These are phyloP conservation scores for Archips crataeganus DNA, from an alignment of 2,888 invertebrate genomes.

Conservation along the genomic window DNA sequence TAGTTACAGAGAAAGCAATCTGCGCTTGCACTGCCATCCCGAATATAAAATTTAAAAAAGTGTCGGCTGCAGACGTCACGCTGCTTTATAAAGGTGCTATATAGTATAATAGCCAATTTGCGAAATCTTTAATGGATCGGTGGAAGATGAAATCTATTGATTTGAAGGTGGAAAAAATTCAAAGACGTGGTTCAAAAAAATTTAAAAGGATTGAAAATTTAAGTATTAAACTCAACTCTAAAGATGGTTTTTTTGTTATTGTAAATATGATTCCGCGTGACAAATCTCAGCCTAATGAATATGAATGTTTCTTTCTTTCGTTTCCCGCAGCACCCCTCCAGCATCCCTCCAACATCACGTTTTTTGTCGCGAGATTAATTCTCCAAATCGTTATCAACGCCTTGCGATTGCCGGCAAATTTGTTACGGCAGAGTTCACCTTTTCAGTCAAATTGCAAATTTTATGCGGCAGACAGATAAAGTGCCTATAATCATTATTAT, in stretches of 20 bases:
- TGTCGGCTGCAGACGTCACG: conserved; percentile 37
- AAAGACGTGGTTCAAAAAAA: no score
- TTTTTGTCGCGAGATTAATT: conserved; percentile 79
- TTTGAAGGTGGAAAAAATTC: no score
- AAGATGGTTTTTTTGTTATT: conserved; percentile 5
- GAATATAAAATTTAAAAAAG: conserved; percentile 26
- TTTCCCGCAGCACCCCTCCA: conserved; percentile 50
- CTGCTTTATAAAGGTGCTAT: conserved; percentile 21
- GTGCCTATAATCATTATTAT: conserved; percentile 84
- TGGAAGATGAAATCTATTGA: not conserved
- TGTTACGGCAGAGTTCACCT: conserved; percentile 84
- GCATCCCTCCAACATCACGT: conserved; percentile 58
- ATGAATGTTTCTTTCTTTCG: conserved; percentile 41
- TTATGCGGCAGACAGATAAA: conserved; percentile 80
- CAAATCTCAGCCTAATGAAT: conserved; percentile 37
- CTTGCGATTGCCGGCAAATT: conserved; percentile 83
- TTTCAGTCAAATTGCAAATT: conserved; percentile 83
- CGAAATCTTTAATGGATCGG: not conserved
- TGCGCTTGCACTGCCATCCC: conserved; percentile 15
- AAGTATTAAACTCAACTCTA: not conserved
- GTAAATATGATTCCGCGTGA: conserved; percentile 28
- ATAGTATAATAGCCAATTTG: conserved; percentile 1
- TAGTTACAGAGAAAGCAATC: conserved; percentile 45
- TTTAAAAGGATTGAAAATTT: not conserved
- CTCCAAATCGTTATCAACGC: conserved; percentile 81